These are phyloP conservation scores for Cheirogaleus medius DNA, from an alignment of 2,113 vertebrate species.

Conservation along the genomic window DNA sequence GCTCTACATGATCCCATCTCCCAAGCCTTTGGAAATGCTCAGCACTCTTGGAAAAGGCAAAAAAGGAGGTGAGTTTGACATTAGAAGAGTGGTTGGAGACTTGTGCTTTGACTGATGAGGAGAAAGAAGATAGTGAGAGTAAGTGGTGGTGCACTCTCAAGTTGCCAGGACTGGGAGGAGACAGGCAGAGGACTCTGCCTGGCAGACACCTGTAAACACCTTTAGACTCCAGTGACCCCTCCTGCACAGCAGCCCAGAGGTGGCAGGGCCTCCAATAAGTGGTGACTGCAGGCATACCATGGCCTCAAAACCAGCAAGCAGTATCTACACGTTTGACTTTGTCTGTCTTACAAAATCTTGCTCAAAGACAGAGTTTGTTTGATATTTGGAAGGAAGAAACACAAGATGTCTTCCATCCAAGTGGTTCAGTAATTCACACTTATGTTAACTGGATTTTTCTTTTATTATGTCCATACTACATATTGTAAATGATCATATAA, in stretches of 20 bases:
- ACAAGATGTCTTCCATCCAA: not conserved
- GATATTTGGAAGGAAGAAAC: accelerated
- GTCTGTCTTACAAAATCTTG: not conserved
- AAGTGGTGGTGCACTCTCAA: not conserved
- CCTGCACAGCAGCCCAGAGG: not conserved
- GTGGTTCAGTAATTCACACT: not conserved
- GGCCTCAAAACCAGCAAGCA: not conserved
- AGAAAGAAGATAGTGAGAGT: not conserved
- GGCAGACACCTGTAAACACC: not conserved
- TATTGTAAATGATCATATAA: not conserved
- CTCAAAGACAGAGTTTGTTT: not conserved
- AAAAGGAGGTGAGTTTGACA: not conserved
- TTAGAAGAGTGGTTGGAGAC: not conserved
- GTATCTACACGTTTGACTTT: not conserved
- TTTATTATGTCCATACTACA: not conserved
- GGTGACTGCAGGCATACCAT: not conserved
- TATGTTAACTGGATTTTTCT: not conserved
- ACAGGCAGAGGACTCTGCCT: too few species aligned
- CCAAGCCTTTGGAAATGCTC: not conserved
- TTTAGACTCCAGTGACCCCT: not conserved
- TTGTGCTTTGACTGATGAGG: not conserved
- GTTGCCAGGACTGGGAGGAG: not conserved
- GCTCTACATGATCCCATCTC: not conserved
- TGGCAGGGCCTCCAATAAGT: not conserved
- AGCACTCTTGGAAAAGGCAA: not conserved